Percentiles rank a stretch among this genome's conserved stretches.
Evolutionary conservation across 2,797 vertebrate species (phyloP).

Genomic region (Pseudocheirus occidentalis): DNA sequence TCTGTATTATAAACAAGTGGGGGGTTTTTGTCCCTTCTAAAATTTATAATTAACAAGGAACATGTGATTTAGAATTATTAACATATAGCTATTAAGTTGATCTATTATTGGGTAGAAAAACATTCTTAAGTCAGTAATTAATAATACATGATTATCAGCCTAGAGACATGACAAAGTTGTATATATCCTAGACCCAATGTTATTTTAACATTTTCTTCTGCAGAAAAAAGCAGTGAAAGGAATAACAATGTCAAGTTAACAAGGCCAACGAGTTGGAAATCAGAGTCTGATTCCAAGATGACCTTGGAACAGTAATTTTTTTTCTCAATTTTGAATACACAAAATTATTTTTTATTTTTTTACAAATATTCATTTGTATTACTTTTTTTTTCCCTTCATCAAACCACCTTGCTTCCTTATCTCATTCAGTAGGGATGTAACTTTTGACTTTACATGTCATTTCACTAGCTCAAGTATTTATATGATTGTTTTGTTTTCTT

Average conservation of each 20-base stretch:
- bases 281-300: neutral
- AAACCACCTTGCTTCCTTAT: neutral
- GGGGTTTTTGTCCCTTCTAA: neutral
- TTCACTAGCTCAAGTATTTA: neutral
- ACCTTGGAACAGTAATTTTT: neutral
- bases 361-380: neutral
- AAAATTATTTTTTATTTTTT: neutral
- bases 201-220: neutral
- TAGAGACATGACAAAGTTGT: neutral
- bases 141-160: neutral
- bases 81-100: neutral
- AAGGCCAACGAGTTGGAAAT: neutral
- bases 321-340: neutral
- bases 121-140: neutral
- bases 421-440: neutral
- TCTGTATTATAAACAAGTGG: neutral
- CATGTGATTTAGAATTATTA: neutral
- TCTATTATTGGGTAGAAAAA: neutral
- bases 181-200: neutral
- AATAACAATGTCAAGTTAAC: neutral
- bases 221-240: neutral
- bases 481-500: neutral
- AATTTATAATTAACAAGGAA: neutral
- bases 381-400: neutral
- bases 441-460: neutral